Percentiles rank a stretch among this genome's conserved stretches.
Conservation (phyloP, 2,113 vertebrate genomes). For the Cnemophilus loriae region DNA sequence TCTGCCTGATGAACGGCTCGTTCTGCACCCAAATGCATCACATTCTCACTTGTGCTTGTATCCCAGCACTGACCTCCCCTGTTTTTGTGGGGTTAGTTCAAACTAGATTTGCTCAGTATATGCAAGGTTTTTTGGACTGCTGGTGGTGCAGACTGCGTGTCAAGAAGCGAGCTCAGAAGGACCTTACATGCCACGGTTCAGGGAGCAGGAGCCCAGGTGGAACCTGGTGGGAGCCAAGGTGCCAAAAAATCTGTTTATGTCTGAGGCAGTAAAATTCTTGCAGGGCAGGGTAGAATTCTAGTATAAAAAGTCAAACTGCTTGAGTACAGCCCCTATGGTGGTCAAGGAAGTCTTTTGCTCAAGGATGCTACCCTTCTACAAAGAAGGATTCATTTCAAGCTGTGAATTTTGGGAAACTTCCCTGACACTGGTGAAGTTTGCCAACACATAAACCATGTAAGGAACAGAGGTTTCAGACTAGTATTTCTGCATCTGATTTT, state of each 20-base stretch:
- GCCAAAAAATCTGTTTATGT: constrained; percentile 13
- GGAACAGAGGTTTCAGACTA: neutral
- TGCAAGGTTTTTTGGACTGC: neutral
- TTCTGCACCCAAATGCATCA: neutral
- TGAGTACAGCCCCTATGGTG: neutral
- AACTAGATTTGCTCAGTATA: neutral
- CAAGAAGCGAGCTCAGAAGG: neutral
- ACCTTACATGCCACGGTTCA: neutral
- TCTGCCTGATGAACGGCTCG: neutral
- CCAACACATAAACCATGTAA: neutral
- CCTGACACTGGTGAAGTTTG: neutral
- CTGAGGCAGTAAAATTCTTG: constrained; percentile 18
- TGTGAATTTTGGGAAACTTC: constrained; percentile 51
- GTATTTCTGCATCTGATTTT: constrained; percentile 34
- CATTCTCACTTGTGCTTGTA: neutral
- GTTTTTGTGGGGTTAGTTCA: neutral
- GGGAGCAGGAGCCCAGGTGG: neutral
- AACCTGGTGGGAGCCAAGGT: neutral
- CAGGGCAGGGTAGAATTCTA: neutral
- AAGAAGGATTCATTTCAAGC: constrained; percentile 48
- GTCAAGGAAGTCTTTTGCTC: constrained; percentile 16
- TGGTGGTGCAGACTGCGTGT: neutral
- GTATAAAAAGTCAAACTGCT: constrained; percentile 13
- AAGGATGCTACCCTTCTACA: constrained; percentile 32
- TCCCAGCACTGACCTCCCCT: neutral